Conservation (phyloP, 1,140 invertebrate species). For the Trinorchestia longiramus region DNA sequence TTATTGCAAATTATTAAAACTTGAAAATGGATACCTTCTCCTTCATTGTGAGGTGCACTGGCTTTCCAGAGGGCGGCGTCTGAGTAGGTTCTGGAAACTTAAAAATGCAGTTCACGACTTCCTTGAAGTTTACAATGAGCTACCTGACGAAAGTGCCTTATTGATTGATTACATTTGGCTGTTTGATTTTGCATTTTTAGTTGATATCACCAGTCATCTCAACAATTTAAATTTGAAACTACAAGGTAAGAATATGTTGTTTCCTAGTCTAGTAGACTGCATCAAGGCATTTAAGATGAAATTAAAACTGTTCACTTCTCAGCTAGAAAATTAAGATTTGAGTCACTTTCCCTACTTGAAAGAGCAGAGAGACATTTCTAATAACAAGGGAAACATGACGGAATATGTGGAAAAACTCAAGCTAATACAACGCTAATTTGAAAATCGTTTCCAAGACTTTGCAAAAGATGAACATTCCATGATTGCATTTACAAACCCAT, state of each 20-base stretch:
- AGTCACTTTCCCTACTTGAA: constrained; percentile 55
- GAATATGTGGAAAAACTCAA: constrained; percentile 54
- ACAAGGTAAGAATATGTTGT: constrained; percentile 55
- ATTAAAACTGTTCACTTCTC: constrained; percentile 50
- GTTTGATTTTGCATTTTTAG: constrained; percentile 56
- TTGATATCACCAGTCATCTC: constrained; percentile 56
- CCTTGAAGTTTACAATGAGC: constrained; percentile 47
- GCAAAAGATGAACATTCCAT: constrained; percentile 51
- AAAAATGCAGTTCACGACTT: constrained; percentile 47
- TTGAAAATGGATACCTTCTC: constrained; percentile 49
- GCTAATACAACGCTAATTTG: constrained; percentile 40
- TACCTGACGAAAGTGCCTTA: constrained; percentile 55
- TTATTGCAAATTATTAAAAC: constrained; percentile 56
- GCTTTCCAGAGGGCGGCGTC: constrained; percentile 39
- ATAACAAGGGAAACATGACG: constrained; percentile 32
- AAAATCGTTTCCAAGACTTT: constrained; percentile 48
- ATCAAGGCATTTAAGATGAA: constrained; percentile 57
- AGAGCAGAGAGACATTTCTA: constrained; percentile 53
- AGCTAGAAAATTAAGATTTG: constrained; percentile 54
- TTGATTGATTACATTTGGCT: constrained; percentile 45
- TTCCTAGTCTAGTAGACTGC: constrained; percentile 51
- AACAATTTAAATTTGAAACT: constrained; percentile 57
- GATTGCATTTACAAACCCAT: constrained; percentile 46
- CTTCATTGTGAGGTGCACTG: constrained; percentile 44
- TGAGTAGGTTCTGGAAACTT: constrained; percentile 53